These are phyloP conservation scores for Pelusios castaneus DNA, from an alignment of 2,113 vertebrate species.

Conservation along the genomic window DNA sequence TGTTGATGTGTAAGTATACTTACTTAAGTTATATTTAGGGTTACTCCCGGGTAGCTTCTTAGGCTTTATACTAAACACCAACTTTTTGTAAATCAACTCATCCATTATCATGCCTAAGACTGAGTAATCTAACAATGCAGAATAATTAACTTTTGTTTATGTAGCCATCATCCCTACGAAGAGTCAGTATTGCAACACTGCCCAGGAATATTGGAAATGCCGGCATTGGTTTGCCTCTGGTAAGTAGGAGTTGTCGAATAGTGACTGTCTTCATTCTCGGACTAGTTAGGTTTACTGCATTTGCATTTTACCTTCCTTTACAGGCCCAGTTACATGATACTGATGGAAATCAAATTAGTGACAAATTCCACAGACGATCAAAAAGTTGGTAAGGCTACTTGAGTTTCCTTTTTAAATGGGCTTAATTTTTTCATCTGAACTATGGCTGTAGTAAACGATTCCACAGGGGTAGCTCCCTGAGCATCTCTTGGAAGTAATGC, in stretches of 20 bases:
- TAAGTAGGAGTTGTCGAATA: constrained; percentile 48
- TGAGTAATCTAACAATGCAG: constrained; percentile 6
- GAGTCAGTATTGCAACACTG: constrained; percentile 88
- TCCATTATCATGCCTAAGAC: background rate
- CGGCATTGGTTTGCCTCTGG: constrained; percentile 59
- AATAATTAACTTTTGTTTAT: constrained; percentile 44
- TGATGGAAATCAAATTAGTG: constrained; percentile 60
- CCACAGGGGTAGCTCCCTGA: background rate
- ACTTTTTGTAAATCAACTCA: background rate
- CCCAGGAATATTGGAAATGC: constrained; percentile 80
- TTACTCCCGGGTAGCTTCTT: background rate
- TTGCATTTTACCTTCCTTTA: background rate
- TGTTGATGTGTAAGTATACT: background rate
- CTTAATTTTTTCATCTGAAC: background rate
- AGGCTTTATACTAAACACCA: background rate
- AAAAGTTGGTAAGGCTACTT: constrained; percentile 79
- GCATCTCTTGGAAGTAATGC: background rate
- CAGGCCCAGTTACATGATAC: constrained; percentile 34
- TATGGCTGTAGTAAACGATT: background rate
- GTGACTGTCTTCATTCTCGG: background rate
- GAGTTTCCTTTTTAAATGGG: background rate
- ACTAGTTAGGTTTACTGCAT: background rate
- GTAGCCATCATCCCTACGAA: constrained; percentile 81
- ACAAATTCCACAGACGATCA: constrained; percentile 72
- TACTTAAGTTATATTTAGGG: background rate